Percentiles rank a stretch among this genome's conserved stretches.
These are phyloP conservation scores for Phrynocephalus guinanensis DNA, from an alignment of 2,797 vertebrate genomes.

Conservation along the genomic window DNA sequence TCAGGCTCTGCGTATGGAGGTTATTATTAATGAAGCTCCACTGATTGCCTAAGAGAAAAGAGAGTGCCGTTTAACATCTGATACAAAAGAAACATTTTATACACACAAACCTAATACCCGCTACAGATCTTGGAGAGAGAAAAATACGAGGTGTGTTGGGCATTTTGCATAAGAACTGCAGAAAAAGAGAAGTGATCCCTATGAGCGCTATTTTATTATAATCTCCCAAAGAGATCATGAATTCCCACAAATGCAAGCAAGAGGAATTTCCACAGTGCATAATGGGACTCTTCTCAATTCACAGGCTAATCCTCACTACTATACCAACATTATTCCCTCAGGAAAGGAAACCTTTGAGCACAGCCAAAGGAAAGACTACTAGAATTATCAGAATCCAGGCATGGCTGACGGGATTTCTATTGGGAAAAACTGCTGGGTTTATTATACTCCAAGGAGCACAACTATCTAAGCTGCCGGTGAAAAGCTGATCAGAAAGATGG, in stretches of 20 bases:
- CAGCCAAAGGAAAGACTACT: background rate
- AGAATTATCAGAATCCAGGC: background rate
- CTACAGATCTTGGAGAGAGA: background rate
- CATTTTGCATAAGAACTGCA: background rate
- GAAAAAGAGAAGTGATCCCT: background rate
- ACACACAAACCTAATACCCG: background rate
- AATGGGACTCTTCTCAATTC: background rate
- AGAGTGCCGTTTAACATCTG: background rate
- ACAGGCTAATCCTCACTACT: background rate
- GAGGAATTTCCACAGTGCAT: background rate
- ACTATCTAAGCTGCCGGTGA: background rate
- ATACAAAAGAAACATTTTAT: background rate
- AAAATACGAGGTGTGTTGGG: background rate
- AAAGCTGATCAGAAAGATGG: background rate
- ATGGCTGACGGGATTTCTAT: background rate
- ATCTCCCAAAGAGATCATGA: background rate
- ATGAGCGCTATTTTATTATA: background rate
- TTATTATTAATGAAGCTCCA: constrained; percentile 99
- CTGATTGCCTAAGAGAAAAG: constrained; percentile 87
- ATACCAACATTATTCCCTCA: background rate
- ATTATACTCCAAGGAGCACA: background rate
- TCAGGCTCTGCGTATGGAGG: constrained; percentile 93
- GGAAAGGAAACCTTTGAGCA: background rate
- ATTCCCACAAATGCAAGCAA: background rate
- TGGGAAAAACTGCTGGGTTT: background rate